phyloP scores from a whole-genome alignment of 2,888 invertebrate species.

The Xestobium rufovillosum region DNA sequence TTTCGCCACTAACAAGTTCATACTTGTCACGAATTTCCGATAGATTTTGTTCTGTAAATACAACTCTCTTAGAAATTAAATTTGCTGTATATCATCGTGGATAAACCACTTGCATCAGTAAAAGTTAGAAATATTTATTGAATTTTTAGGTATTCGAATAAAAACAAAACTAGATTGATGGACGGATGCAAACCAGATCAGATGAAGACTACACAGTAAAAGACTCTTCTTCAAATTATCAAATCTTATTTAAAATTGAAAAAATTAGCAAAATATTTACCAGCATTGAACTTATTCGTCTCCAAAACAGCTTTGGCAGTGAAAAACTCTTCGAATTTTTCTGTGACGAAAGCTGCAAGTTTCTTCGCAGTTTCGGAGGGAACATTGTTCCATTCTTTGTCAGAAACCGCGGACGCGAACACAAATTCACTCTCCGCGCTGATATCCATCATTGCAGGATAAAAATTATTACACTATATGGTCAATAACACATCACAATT shows the following conservation, averaged over 20 bases:
- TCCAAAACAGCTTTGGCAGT: conserved; percentile 68
- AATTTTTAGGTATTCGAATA: no score
- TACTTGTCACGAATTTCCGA: conserved; percentile 48
- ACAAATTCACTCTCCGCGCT: no score
- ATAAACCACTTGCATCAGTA: no score
- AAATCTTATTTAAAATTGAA: conserved; percentile 10
- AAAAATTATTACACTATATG: no score
- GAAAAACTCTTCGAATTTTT: conserved; percentile 63
- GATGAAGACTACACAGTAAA: no score
- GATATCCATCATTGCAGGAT: no score
- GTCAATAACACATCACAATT: no score
- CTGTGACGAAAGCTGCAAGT: conserved; percentile 52
- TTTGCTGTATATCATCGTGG: no score
- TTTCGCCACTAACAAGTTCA: conserved; percentile 53
- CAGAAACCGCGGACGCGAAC: conserved; percentile 40
- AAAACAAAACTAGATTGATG: no score
- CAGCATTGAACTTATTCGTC: conserved; percentile 55
- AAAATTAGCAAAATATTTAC: conserved; percentile 40
- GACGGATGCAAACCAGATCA: no score
- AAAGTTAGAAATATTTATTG: no score
- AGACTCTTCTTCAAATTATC: conserved; percentile 1
- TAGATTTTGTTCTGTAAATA: conserved; percentile 53
- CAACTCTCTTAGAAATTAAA: no score
- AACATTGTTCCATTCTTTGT: conserved; percentile 50
- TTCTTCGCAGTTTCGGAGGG: conserved; percentile 52